Evolutionary conservation across 2,797 vertebrate species (phyloP).

Genomic region (Phoxinus dragarum): DNA sequence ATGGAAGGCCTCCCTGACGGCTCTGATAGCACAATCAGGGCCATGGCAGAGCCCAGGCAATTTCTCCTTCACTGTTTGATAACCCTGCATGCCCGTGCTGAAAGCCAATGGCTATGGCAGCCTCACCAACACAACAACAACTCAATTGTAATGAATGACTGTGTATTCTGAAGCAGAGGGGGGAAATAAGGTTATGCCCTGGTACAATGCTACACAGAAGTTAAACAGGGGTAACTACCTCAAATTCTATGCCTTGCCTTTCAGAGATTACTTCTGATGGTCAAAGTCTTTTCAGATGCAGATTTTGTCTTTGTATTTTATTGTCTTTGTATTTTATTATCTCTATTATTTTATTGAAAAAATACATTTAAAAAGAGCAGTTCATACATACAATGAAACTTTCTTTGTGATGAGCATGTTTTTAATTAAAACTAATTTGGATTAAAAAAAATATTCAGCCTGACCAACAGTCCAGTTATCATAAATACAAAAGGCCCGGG

Average conservation of each 20-base stretch:
- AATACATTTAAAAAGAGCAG: neutral
- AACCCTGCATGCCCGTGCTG: conserved; percentile 77
- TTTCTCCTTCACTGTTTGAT: conserved; percentile 86
- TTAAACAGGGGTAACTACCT: conserved; percentile 69
- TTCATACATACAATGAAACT: neutral
- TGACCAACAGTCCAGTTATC: neutral
- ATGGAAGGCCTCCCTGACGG: conserved; percentile 85
- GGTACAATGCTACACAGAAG: conserved; percentile 71
- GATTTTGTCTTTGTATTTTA: neutral
- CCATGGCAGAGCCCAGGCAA: conserved; percentile 85
- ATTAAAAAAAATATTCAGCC: no score
- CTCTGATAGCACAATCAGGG: conserved; percentile 87
- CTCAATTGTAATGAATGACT: conserved; percentile 84
- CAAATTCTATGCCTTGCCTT: conserved; percentile 46
- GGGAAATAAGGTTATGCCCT: conserved; percentile 74
- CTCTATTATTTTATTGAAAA: neutral
- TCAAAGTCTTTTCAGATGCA: conserved; percentile 32
- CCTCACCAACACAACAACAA: conserved; percentile 69
- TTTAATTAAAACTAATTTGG: neutral
- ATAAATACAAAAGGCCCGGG: neutral
- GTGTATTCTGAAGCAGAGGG: conserved; percentile 70
- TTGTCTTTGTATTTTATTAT: neutral
- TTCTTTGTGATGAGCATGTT: neutral
- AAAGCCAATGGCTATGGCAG: conserved; percentile 81
- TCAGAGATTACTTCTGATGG: conserved; percentile 3